Percentiles rank a stretch among this genome's conserved stretches.
Conservation (phyloP, 23 tunicate species). For the Aplidium turbinatum region DNA sequence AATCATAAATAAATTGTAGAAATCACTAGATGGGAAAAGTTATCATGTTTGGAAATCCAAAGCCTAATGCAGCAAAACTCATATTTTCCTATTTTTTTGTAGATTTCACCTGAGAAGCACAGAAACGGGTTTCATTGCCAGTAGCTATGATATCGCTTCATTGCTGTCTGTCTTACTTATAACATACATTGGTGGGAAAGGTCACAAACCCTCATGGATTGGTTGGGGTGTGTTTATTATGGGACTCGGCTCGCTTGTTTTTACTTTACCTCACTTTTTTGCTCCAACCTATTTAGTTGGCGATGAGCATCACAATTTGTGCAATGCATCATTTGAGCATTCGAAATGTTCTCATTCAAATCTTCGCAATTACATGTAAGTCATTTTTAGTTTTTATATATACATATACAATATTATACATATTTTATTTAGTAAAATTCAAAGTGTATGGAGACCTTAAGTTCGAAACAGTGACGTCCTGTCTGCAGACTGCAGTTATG, state of each 20-base stretch:
- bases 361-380: constrained; percentile 69
- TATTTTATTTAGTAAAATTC: too few relatives aligned
- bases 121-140: constrained; percentile 80
- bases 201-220: constrained; percentile 88
- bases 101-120: constrained; percentile 74
- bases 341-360: constrained; percentile 47
- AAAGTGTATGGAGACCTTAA: too few relatives aligned
- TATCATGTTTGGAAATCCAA: too few relatives aligned
- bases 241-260: constrained; percentile 70
- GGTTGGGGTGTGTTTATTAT: constrained; percentile 86
- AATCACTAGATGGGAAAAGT: too few relatives aligned
- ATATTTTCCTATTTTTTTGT: background rate
- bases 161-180: constrained; percentile 51
- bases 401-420: too few relatives aligned
- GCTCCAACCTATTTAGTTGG: constrained; percentile 62
- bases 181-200: constrained; percentile 73
- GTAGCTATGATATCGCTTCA: constrained; percentile 65
- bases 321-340: constrained; percentile 22
- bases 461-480: too few relatives aligned
- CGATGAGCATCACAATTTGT: constrained; percentile 42
- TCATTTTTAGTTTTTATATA: background rate
- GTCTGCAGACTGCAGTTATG: too few relatives aligned
- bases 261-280: constrained; percentile 72
- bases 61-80: too few relatives aligned
- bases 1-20: too few relatives aligned